A percentile compares a stretch with the other conserved stretches of the same genome.
phyloP scores from a whole-genome alignment of 2,797 vertebrate genomes.

The Amblyopsis hoosieri region DNA sequence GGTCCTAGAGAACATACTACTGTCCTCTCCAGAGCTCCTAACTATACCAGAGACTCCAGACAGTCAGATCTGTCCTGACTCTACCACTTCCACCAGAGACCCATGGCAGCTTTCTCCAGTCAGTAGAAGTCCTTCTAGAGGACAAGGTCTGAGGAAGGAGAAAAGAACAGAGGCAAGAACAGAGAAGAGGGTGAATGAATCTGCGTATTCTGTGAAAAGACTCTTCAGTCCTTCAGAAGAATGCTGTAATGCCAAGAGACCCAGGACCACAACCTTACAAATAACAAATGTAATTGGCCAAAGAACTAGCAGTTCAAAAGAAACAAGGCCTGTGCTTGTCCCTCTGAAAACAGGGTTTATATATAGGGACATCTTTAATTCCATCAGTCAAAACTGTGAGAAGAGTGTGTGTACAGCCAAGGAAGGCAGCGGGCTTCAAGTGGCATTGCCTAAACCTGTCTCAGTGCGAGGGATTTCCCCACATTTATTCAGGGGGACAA shows the following conservation, averaged over 20 bases:
- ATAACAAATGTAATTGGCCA: slow-evolving; percentile 13
- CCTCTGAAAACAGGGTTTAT: slow-evolving; percentile 1
- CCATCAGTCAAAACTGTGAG: neutral
- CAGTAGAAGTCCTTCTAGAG: slow-evolving; percentile 61
- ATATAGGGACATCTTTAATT: slow-evolving; percentile 2
- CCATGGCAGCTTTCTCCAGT: slow-evolving; percentile 55
- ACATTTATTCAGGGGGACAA: neutral
- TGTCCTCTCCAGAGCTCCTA: slow-evolving; percentile 55
- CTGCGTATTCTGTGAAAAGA: slow-evolving; percentile 64
- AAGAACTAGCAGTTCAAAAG: slow-evolving; percentile 7
- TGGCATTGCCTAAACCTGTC: slow-evolving; percentile 13
- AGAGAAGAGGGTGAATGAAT: slow-evolving; percentile 9
- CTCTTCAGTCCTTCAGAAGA: slow-evolving; percentile 62
- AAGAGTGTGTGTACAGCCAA: slow-evolving; percentile 1
- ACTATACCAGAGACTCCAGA: slow-evolving; percentile 69
- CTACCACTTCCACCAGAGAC: too few relatives aligned
- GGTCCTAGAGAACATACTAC: slow-evolving; percentile 56
- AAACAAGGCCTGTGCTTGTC: neutral
- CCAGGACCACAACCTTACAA: slow-evolving; percentile 30
- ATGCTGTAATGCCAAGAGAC: slow-evolving; percentile 59
- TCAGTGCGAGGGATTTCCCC: slow-evolving; percentile 2
- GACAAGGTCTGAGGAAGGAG: slow-evolving; percentile 21
- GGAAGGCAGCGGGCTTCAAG: slow-evolving; percentile 17
- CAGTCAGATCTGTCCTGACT: slow-evolving; percentile 56
- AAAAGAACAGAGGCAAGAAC: slow-evolving; percentile 11